Evolutionary conservation across 2,888 invertebrate genomes (phyloP).

Genomic region (Pycnomerus fuliginosus): DNA sequence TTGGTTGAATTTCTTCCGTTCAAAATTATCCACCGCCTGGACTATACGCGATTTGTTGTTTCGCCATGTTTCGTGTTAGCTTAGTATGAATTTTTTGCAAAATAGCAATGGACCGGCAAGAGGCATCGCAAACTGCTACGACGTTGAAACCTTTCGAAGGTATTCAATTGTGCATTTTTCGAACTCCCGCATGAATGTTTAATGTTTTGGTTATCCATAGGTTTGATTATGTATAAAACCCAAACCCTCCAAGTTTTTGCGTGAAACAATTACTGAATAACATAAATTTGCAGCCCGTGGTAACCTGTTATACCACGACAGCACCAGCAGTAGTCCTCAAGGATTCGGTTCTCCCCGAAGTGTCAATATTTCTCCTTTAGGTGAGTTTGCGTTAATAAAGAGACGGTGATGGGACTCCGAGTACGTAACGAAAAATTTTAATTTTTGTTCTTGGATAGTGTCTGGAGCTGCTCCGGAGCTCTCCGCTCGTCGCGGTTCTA

Average conservation of each 20-base stretch:
- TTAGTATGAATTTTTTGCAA: constrained; percentile 14
- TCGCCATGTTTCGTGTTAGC: background rate
- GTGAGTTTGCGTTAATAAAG: too few species aligned
- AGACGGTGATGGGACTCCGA: too few species aligned
- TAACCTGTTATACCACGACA: constrained; percentile 43
- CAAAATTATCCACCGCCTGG: too few species aligned
- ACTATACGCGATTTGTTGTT: constrained; percentile 1
- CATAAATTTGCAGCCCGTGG: background rate
- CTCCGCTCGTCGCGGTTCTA: constrained; percentile 57
- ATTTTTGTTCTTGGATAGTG: constrained; percentile 41
- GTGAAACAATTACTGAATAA: too few species aligned
- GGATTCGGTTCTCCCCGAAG: constrained; percentile 58
- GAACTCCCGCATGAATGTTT: too few species aligned
- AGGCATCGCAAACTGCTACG: too few species aligned
- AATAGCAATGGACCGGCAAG: constrained; percentile 15
- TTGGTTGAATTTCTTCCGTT: too few species aligned
- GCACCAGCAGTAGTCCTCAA: constrained; percentile 58
- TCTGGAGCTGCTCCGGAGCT: constrained; percentile 50
- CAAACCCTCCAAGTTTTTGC: too few species aligned
- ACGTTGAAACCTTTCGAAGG: constrained; percentile 16
- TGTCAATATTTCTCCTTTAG: constrained; percentile 59
- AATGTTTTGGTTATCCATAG: too few species aligned
- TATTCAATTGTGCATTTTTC: constrained; percentile 8
- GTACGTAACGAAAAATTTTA: background rate
- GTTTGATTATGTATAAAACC: too few species aligned